Percentiles rank a stretch among this genome's conserved stretches.
These are phyloP conservation scores for Xenops minutus DNA, from an alignment of 2,797 vertebrate species.

Conservation along the genomic window DNA sequence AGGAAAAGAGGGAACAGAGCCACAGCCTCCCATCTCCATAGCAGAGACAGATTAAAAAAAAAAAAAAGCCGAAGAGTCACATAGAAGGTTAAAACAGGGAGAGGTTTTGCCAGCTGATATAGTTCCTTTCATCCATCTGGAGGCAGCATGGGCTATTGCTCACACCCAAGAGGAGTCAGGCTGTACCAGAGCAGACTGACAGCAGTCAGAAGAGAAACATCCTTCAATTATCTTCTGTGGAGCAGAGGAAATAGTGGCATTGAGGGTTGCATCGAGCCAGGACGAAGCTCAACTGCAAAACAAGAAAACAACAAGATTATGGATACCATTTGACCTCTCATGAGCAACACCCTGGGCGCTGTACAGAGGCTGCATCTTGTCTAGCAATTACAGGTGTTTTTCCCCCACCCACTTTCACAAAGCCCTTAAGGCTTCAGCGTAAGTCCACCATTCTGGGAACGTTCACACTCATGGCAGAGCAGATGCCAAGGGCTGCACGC, in stretches of 20 bases:
- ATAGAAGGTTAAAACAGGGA: background rate
- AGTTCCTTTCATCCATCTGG: background rate
- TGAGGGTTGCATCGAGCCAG: background rate
- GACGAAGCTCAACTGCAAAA: conserved; percentile 52
- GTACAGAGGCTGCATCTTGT: background rate
- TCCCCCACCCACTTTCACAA: background rate
- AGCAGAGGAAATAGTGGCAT: conserved; percentile 30
- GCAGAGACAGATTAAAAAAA: background rate
- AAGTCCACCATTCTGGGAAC: rapidly evolving
- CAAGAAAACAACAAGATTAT: conserved; percentile 17
- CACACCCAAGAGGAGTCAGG: background rate
- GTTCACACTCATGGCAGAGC: background rate
- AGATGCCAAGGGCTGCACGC: rapidly evolving
- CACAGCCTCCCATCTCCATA: background rate
- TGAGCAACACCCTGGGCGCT: rapidly evolving
- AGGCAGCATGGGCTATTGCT: background rate
- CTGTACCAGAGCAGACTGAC: background rate
- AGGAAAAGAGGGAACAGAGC: background rate
- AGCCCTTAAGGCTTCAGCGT: background rate
- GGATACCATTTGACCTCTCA: background rate
- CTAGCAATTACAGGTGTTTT: background rate
- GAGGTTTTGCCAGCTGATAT: conserved; percentile 1
- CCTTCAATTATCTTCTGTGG: conserved; percentile 33
- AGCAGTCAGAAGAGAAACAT: conserved; percentile 37
- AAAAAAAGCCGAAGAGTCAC: background rate